phyloP scores from a whole-genome alignment of 2,888 invertebrate genomes.

The Tiliacea aurago region DNA sequence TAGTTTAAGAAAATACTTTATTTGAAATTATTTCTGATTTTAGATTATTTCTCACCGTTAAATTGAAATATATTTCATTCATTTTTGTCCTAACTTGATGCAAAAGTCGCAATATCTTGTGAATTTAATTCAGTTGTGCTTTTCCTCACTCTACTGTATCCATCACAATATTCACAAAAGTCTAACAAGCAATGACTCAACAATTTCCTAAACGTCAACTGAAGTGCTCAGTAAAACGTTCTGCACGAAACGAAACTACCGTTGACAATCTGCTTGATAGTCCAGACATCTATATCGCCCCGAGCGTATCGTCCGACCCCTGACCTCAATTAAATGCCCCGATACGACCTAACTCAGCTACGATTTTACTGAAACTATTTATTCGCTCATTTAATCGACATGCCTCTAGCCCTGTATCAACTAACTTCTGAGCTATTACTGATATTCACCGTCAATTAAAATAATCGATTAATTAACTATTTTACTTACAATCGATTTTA shows the following conservation, averaged over 20 bases:
- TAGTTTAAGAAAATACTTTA: background rate
- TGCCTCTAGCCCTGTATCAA: conserved; percentile 35
- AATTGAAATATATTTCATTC: background rate
- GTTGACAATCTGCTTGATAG: conserved; percentile 46
- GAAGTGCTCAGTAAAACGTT: conserved; percentile 25
- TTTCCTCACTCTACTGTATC: background rate
- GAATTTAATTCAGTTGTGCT: background rate
- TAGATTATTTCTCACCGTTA: fast-evolving
- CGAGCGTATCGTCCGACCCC: conserved; percentile 67
- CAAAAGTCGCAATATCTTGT: background rate
- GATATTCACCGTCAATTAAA: conserved; percentile 63
- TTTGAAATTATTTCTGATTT: background rate
- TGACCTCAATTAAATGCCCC: conserved; percentile 71
- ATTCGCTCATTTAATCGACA: conserved; percentile 65
- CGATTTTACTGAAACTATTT: conserved; percentile 67
- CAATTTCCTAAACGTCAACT: conserved; percentile 11
- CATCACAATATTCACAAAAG: conserved; percentile 1
- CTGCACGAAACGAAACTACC: conserved; percentile 50
- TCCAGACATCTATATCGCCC: conserved; percentile 57
- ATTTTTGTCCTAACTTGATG: too few species aligned
- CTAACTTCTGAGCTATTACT: conserved; percentile 54
- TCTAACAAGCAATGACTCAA: conserved; percentile 1
- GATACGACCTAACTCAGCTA: conserved; percentile 63
- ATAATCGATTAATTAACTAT: conserved; percentile 62
- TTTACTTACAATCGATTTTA: conserved; percentile 58